phyloP scores from a whole-genome alignment of 2,113 vertebrate genomes.

The Sphaerodactylus townsendi region DNA sequence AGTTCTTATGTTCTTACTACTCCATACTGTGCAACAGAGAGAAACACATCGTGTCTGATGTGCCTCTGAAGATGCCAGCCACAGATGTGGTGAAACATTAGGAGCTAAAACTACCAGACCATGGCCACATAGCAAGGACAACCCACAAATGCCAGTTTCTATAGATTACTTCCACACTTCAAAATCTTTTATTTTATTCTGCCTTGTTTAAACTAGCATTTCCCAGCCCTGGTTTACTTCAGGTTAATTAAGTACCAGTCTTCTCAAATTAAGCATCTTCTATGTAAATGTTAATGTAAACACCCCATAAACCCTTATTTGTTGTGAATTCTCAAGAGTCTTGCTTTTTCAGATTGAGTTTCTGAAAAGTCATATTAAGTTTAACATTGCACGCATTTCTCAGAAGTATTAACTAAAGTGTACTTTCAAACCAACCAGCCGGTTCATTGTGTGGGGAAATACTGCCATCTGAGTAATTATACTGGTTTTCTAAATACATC shows the following conservation, averaged over 20 bases:
- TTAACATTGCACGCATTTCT: background rate
- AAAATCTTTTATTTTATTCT: background rate
- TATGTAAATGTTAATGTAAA: background rate
- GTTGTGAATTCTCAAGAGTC: background rate
- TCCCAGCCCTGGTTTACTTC: background rate
- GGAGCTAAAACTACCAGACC: too few relatives aligned
- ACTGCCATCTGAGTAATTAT: background rate
- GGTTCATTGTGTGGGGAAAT: background rate
- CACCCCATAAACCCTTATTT: background rate
- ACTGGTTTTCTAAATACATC: background rate
- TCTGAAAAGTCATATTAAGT: background rate
- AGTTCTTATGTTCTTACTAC: too few relatives aligned
- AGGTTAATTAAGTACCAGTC: background rate
- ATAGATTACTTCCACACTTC: background rate
- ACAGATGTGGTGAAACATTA: too few relatives aligned
- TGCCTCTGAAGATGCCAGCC: too few relatives aligned
- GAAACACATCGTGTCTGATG: too few relatives aligned
- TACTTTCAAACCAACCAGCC: background rate
- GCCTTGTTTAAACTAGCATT: background rate
- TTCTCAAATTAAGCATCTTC: background rate
- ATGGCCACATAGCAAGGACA: too few relatives aligned
- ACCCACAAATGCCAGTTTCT: too few relatives aligned
- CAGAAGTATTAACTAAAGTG: background rate
- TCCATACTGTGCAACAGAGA: too few relatives aligned
- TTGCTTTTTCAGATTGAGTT: background rate